These are phyloP conservation scores for Phenganax marumi DNA, from an alignment of 92 coral and sea anemone genomes.

Conservation along the genomic window DNA sequence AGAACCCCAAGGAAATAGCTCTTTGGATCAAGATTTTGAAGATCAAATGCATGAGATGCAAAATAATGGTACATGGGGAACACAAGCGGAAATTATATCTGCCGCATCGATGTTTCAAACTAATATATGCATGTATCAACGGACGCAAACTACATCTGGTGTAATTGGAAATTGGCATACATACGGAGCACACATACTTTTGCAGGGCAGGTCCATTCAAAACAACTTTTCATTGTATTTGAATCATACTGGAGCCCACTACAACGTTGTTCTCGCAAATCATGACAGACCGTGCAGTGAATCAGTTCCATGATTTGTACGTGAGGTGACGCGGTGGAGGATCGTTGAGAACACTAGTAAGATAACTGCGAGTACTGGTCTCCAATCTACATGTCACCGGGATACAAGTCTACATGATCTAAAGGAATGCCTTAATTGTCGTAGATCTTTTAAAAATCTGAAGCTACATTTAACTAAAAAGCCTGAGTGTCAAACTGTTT, in stretches of 20 bases:
- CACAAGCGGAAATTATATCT: slow-evolving; percentile 32
- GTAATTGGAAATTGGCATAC: not conserved
- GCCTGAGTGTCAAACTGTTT: slow-evolving; percentile 26
- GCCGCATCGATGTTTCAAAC: slow-evolving; percentile 31
- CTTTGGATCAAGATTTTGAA: slow-evolving; percentile 16
- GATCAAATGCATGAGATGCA: slow-evolving; percentile 24
- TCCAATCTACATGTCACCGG: not conserved
- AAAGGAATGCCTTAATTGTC: slow-evolving; percentile 24
- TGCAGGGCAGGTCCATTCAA: not conserved
- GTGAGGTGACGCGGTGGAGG: slow-evolving; percentile 3
- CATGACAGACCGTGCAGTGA: not conserved
- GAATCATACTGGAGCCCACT: slow-evolving; percentile 4
- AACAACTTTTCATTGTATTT: not conserved
- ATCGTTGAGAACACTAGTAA: no score
- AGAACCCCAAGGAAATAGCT: slow-evolving; percentile 13
- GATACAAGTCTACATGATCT: not conserved
- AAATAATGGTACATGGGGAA: slow-evolving; percentile 10
- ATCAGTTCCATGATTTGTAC: not conserved
- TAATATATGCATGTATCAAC: slow-evolving; percentile 13
- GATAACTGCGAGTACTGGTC: not conserved
- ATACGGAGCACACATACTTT: slow-evolving; percentile 17
- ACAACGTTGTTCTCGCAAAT: slow-evolving; percentile 12
- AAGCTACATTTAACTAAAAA: slow-evolving; percentile 34
- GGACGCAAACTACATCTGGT: not conserved
- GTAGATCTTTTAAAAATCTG: slow-evolving; percentile 37